Evolutionary conservation across 2,888 invertebrate species (phyloP).

Genomic region (Dione vanillae): DNA sequence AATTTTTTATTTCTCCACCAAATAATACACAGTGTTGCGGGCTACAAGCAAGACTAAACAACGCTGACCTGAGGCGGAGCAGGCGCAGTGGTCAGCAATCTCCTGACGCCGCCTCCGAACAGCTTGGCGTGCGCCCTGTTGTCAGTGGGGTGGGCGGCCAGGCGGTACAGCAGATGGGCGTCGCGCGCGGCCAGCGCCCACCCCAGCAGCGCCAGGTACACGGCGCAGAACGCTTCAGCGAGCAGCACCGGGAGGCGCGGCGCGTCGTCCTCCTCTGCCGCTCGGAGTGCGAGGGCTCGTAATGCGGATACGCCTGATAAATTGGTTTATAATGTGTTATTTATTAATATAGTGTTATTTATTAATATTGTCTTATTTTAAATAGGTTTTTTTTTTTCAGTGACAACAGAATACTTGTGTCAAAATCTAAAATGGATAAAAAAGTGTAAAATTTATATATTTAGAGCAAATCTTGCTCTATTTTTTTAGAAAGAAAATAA

Average conservation of each 20-base stretch:
- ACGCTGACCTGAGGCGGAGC: conserved; percentile 67
- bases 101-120: conserved; percentile 95
- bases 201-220: conserved; percentile 95
- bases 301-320: conserved; percentile 92
- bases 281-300: conserved; percentile 94
- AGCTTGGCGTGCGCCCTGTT: conserved; percentile 91
- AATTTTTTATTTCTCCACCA: too few species aligned
- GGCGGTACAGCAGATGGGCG: conserved; percentile 94
- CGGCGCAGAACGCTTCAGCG: conserved; percentile 96
- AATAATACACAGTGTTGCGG: too few species aligned
- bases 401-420: too few species aligned
- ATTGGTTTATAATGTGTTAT: too few species aligned
- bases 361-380: too few species aligned
- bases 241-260: conserved; percentile 96
- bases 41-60: neutral
- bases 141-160: conserved; percentile 92
- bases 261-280: conserved; percentile 96
- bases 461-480: too few species aligned
- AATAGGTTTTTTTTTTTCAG: too few species aligned
- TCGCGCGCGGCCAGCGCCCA: conserved; percentile 97
- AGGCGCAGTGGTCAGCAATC: conserved; percentile 91
- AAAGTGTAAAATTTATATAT: too few species aligned
- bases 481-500: neutral
- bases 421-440: too few species aligned
- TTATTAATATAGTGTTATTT: too few species aligned